These are phyloP conservation scores for Sapajus apella DNA, from an alignment of 2,113 vertebrate genomes.

Conservation along the genomic window DNA sequence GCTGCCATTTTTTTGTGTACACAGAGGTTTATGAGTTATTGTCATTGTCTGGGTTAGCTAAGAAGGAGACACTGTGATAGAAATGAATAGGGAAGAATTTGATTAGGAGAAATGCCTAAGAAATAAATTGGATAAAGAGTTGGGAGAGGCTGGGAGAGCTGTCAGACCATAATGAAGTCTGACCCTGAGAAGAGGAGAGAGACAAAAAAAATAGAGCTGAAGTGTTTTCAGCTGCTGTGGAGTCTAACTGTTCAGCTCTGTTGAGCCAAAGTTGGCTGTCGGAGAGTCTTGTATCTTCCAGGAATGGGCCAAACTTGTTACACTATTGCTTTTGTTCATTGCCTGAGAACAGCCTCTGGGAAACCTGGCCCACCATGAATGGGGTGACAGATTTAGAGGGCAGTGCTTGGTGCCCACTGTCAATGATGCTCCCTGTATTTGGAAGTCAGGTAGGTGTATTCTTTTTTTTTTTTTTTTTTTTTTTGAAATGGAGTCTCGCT, in stretches of 20 bases:
- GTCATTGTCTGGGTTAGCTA: neutral
- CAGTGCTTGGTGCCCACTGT: accelerated
- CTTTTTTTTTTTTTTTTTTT: neutral
- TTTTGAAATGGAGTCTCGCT: too few relatives aligned
- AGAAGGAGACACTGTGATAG: neutral
- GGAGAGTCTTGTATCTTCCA: neutral
- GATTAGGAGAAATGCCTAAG: neutral
- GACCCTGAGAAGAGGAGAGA: neutral
- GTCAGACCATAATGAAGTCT: neutral
- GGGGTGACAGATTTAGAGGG: neutral
- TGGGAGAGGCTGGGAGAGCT: neutral
- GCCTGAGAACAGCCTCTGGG: neutral
- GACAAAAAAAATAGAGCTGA: neutral
- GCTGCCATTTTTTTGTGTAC: neutral
- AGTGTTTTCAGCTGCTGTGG: neutral
- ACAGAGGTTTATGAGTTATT: neutral
- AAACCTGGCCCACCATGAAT: neutral
- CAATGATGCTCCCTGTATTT: neutral
- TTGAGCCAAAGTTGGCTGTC: neutral
- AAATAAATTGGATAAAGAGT: neutral
- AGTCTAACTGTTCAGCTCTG: neutral
- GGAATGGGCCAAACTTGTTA: too few relatives aligned
- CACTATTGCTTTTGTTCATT: accelerated
- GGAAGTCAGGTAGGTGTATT: neutral
- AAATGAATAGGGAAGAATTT: neutral